Evolutionary conservation across 2,113 vertebrate genomes (phyloP), one percentile per base, ranked within the genome.

Genomic region (Hippocampus barbouri): DNA sequence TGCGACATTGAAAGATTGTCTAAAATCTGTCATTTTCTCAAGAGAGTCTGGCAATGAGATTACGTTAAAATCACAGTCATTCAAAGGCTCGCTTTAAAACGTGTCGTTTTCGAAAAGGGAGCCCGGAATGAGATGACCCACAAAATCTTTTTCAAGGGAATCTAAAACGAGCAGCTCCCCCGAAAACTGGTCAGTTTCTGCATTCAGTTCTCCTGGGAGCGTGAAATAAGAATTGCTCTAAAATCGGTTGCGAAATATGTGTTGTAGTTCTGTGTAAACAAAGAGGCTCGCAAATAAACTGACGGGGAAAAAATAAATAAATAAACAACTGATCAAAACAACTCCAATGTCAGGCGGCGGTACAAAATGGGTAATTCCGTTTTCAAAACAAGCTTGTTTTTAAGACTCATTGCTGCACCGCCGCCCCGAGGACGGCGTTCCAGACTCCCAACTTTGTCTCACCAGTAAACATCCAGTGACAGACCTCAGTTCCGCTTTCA

Each of bases 381-480:
- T 60, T 30, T 60, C 15, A 6, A 25, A 25, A 57, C 11, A 34
- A 41, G 14, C 30, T 40, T 63, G 9, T 18, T 41, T 40, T 62
- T 63, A 41, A 16, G 62, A 64, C 38, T 34, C 38, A 14, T 41
- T 23, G 62, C 20, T 23, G 62, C 62, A 43, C n/a, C 5, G 38
- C 5, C n/a, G 38, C 62, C 62, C 20, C 21, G 38, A 64, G 38
- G 62, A 64, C 20, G 40, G 23, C 59, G 6, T 18, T 9, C 1
- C 15, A 30, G 7, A 34, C 27, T 61, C 30, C 59, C 30, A 10
- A 61, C 15, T 23, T 64, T 41, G 62, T 41, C 34, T 21, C 38
- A n/a, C 34, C 34, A 11, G 62, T 41, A 64, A 64, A 64, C 38
- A 64, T 30, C 72, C 76, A 77, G 65, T 40, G 82, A 79, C 74